Evolutionary conservation across 2,888 invertebrate genomes (phyloP).

Genomic region (Pherbina coryleti): DNA sequence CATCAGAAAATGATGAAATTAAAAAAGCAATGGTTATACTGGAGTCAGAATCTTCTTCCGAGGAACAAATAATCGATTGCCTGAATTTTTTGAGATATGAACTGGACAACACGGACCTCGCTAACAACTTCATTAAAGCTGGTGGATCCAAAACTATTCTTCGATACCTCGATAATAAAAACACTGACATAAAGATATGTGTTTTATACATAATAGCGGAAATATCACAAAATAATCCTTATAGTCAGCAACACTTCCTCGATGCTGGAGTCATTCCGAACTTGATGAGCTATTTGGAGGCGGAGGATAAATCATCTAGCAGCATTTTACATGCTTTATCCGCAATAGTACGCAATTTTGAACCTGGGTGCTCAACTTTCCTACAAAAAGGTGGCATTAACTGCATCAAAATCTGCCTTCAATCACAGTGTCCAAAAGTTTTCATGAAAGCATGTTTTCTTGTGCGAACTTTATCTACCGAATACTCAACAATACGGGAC

Average conservation of each 20-base stretch:
- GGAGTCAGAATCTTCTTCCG: constrained; percentile 71
- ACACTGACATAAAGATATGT: constrained; percentile 74
- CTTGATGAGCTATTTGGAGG: constrained; percentile 72
- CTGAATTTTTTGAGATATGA: constrained; percentile 78
- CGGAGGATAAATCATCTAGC: constrained; percentile 71
- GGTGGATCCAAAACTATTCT: constrained; percentile 84
- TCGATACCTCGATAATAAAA: constrained; percentile 75
- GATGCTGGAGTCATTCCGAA: constrained; percentile 76
- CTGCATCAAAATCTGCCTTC: constrained; percentile 74
- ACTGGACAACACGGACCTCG: constrained; percentile 82
- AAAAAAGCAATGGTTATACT: constrained; percentile 75
- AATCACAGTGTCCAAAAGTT: constrained; percentile 71
- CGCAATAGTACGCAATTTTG: constrained; percentile 78
- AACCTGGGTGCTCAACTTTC: constrained; percentile 75
- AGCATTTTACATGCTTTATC: constrained; percentile 86
- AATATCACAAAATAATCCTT: constrained; percentile 87
- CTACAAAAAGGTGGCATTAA: constrained; percentile 77
- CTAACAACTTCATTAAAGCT: constrained; percentile 88
- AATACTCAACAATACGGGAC: constrained; percentile 71
- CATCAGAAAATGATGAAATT: constrained; percentile 79
- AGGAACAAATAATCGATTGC: constrained; percentile 74
- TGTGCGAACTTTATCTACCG: constrained; percentile 73
- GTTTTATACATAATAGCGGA: constrained; percentile 81
- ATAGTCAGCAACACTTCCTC: constrained; percentile 80
- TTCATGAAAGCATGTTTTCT: constrained; percentile 82